Conservation (phyloP, 2,113 vertebrate species). For the Ammospiza nelsoni region DNA sequence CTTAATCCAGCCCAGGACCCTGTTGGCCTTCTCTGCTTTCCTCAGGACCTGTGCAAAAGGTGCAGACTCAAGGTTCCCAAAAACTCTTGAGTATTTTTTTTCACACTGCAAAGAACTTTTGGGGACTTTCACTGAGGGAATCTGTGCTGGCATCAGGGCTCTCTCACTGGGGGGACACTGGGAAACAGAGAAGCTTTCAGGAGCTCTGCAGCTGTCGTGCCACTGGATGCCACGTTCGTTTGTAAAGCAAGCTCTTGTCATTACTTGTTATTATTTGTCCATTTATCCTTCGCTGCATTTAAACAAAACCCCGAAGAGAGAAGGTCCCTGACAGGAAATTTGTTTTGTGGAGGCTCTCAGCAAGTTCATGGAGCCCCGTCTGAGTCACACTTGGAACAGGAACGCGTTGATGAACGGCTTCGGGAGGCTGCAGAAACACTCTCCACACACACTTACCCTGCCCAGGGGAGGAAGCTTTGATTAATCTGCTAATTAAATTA, state of each 20-base stretch:
- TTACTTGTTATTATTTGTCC: neutral
- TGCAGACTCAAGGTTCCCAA: neutral
- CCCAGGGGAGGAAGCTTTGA: constrained; percentile 65
- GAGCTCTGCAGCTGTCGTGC: neutral
- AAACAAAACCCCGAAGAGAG: constrained; percentile 51
- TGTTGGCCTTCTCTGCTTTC: neutral
- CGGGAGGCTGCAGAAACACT: constrained; percentile 4
- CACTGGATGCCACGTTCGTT: neutral
- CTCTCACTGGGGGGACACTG: rapidly evolving
- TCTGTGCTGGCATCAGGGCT: neutral
- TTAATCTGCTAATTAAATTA: constrained; percentile 71
- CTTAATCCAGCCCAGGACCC: neutral
- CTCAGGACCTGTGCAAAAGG: rapidly evolving
- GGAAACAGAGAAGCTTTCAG: neutral
- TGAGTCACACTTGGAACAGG: constrained; percentile 54
- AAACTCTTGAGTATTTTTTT: neutral
- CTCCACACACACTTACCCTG: neutral
- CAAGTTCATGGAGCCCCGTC: neutral
- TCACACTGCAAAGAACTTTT: neutral
- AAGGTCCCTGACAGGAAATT: constrained; percentile 45
- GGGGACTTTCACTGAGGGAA: neutral
- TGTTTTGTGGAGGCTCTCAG: constrained; percentile 14
- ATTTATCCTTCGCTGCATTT: constrained; percentile 27
- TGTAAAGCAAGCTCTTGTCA: neutral
- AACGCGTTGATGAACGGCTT: neutral